A percentile compares a stretch with the other conserved stretches of the same genome.
phyloP scores from a whole-genome alignment of 2,113 vertebrate species.

The Tamias sibiricus region DNA sequence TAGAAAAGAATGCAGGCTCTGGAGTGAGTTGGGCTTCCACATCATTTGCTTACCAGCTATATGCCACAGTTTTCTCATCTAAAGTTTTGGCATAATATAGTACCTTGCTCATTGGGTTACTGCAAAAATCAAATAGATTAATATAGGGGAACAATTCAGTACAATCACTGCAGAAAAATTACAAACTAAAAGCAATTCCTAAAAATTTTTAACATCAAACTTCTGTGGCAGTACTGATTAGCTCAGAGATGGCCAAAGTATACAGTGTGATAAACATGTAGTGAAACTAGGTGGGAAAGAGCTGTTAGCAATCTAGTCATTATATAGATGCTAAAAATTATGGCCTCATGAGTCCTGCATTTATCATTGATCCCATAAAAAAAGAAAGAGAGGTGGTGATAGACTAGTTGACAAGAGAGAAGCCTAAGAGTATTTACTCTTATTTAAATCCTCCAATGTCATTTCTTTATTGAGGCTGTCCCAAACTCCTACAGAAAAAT shows the following conservation, averaged over 20 bases:
- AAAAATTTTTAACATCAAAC: neutral
- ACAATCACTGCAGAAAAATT: neutral
- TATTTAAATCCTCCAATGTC: neutral
- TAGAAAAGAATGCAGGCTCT: neutral
- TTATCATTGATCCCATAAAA: neutral
- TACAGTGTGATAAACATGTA: neutral
- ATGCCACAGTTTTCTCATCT: neutral
- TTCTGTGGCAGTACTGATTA: neutral
- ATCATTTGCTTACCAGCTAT: neutral
- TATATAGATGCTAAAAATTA: neutral
- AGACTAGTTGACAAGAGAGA: neutral
- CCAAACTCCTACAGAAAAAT: neutral
- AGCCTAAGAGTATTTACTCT: neutral
- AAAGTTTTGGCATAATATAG: neutral
- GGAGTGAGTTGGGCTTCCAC: neutral
- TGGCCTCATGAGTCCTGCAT: neutral
- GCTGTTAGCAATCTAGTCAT: neutral
- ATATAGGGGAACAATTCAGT: neutral
- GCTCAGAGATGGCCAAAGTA: neutral
- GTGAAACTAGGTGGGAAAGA: neutral
- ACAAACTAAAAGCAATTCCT: conserved; percentile 29
- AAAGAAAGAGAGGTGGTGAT: neutral
- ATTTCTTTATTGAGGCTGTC: neutral
- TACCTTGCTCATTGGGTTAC: neutral
- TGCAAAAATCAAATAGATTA: neutral